Evolutionary conservation across 2,113 vertebrate species (phyloP), one percentile per base, ranked within the genome.

Genomic region (Limnothrissa miodon): DNA sequence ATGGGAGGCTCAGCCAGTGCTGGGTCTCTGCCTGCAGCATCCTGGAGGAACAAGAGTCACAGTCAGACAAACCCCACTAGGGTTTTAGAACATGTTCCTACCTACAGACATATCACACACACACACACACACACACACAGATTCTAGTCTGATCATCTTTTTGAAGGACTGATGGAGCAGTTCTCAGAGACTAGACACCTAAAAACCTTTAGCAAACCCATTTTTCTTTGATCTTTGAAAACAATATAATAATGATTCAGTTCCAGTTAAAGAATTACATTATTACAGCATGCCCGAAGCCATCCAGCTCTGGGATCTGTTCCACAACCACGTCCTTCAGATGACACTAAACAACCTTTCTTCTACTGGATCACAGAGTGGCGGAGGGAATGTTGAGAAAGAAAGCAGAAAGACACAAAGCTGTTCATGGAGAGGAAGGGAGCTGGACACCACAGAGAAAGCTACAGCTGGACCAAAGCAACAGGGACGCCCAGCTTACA

Each of bases 11-110:
- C 92, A 39, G 81, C 78, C 62, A 88, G 45, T 80, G 88, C 85
- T 23, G 82, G 90, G 78, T 39, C 89, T 85, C 81, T 81, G 48
- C 81, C 82, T 25, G 79, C 82, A 59, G 56, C 80, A 48, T 84
- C 92, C 95, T 94, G 92, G 88, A 74, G 84, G 21, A 70, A 74
- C 53, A 83, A 42, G 59, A 8, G 59, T 66, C 59, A 29, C 25
- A 25, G 25, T 66, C 13, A 66, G 59, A 25, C 19, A 21, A 23
- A 23, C 51, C 21, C 4, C 19, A 56, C 51, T n/a, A 53, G 48
- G 21, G 48, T 19, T 21, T 19, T 53, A 53, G 3, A 11, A 13
- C 11, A 2, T 6, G 45, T 13, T 1, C 5, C 48, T 7, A 45
- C 59, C 42, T 46, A 70, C 23, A 83, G 19, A 78, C 78, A n/a